phyloP scores from a whole-genome alignment of 1,140 invertebrate genomes.

The Apis florea region DNA sequence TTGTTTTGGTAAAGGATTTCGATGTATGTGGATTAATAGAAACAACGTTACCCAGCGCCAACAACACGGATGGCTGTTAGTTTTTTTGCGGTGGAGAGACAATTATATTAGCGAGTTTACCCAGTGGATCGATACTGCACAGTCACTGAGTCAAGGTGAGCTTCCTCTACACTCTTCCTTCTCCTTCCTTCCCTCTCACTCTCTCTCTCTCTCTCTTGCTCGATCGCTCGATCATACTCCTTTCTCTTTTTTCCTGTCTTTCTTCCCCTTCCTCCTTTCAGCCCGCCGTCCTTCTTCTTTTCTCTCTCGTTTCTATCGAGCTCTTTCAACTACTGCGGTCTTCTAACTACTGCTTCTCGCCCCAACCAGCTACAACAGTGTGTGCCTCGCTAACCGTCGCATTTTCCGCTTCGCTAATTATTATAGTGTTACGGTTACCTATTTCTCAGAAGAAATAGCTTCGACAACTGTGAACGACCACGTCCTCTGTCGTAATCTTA shows the following conservation, averaged over 20 bases:
- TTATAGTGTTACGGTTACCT: too few species aligned
- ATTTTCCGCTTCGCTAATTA: too few species aligned
- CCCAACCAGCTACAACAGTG: too few species aligned
- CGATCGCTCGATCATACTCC: not conserved
- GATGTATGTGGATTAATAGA: not conserved
- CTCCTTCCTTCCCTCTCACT: slow-evolving; percentile 5
- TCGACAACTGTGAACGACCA: too few species aligned
- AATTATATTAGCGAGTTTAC: slow-evolving; percentile 58
- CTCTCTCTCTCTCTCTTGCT: slow-evolving; percentile 1
- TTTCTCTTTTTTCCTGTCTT: not conserved
- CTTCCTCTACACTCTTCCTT: not conserved
- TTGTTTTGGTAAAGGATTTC: not conserved
- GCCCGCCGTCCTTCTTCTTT: not conserved
- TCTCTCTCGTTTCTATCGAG: not conserved
- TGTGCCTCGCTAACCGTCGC: not conserved
- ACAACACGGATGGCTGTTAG: slow-evolving; percentile 21
- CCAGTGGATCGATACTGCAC: slow-evolving; percentile 53
- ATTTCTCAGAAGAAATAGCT: too few species aligned
- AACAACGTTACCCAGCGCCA: not conserved
- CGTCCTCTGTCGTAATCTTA: too few species aligned
- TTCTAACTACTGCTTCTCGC: not conserved
- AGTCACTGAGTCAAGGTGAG: slow-evolving; percentile 56
- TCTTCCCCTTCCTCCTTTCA: not conserved
- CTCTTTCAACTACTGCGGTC: not conserved
- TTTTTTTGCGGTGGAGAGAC: slow-evolving; percentile 52